Evolutionary conservation across 2,113 vertebrate genomes (phyloP).

Genomic region (Myrmophylax atrothorax): DNA sequence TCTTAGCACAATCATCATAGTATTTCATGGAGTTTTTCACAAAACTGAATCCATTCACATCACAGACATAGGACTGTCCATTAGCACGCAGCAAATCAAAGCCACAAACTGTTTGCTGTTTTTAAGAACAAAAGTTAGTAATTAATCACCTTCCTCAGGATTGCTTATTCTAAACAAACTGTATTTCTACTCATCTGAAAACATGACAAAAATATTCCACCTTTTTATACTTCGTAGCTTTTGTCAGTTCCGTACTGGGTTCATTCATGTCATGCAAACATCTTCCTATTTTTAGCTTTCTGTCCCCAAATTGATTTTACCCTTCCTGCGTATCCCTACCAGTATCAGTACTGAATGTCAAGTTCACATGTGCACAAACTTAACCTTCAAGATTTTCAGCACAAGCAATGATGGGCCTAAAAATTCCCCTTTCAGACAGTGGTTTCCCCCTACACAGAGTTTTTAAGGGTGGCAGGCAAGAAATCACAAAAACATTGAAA

Average conservation of each 20-base stretch:
- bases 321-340: neutral
- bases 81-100: constrained; percentile 91
- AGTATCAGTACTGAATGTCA: neutral
- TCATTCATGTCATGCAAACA: neutral
- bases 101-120: constrained; percentile 92
- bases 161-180: neutral
- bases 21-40: constrained; percentile 96
- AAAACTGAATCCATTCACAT: constrained; percentile 93
- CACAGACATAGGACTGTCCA: constrained; percentile 92
- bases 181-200: neutral
- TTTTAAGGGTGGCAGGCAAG: neutral
- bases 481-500: neutral
- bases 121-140: constrained; percentile 49
- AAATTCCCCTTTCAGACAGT: neutral
- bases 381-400: neutral
- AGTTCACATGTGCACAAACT: neutral
- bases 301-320: neutral
- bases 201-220: neutral
- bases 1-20: constrained; percentile 93
- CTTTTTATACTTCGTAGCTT: neutral
- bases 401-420: neutral
- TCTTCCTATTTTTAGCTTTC: neutral
- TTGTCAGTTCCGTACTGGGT: neutral
- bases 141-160: neutral
- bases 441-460: neutral